Conservation (phyloP, 2,888 invertebrate species). For the Drosophila austrosaltans region DNA sequence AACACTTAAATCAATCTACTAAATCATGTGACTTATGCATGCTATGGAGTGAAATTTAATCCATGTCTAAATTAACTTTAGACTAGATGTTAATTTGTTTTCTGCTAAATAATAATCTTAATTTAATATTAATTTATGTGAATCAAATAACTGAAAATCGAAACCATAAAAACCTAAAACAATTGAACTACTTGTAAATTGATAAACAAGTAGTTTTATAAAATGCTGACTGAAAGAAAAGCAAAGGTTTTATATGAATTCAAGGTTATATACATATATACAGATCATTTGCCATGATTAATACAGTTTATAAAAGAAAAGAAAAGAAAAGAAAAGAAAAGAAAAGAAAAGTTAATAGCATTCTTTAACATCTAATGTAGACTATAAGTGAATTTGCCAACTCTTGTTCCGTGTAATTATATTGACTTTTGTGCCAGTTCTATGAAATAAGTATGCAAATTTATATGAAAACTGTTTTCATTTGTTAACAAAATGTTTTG, state of each 20-base stretch:
- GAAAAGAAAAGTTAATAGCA: not conserved
- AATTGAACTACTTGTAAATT: not conserved
- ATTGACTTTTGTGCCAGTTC: constrained; percentile 1
- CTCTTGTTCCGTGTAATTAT: constrained; percentile 2
- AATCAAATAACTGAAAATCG: not conserved
- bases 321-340: not conserved
- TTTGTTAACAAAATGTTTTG: constrained; percentile 10
- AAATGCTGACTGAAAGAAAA: no score
- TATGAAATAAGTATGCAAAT: constrained; percentile 1
- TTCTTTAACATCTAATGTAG: not conserved
- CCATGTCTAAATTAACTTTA: not conserved
- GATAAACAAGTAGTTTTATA: no score
- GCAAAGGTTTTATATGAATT: no score
- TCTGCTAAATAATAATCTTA: not conserved
- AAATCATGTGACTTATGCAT: not conserved
- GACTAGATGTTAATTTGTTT: not conserved
- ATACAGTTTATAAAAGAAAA: no score
- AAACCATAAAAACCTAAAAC: not conserved
- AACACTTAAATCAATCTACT: not conserved
- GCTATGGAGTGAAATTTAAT: no score
- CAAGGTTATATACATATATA: not conserved
- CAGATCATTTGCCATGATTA: not conserved
- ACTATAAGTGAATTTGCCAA: not conserved
- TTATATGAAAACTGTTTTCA: constrained; percentile 2
- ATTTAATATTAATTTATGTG: not conserved